A percentile compares a stretch with the other conserved stretches of the same genome.
phyloP scores from a whole-genome alignment of 1,140 invertebrate species.

The Cataglyphis hispanica region DNA sequence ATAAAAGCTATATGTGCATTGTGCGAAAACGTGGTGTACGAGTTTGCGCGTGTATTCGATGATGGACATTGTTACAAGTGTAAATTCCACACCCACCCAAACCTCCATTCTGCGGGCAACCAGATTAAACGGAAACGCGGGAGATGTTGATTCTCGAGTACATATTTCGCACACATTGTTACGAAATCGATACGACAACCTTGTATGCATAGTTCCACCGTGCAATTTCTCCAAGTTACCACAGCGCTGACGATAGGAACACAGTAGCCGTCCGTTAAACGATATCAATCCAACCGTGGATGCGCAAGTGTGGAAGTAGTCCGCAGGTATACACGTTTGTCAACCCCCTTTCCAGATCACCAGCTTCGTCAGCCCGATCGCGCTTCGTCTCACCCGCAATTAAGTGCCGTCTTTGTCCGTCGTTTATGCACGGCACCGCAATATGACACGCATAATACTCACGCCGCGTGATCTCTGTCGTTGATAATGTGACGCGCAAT shows the following conservation, averaged over 20 bases:
- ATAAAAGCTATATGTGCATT: slow-evolving; percentile 12
- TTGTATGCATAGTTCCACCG: slow-evolving; percentile 19
- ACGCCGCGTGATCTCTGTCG: slow-evolving; percentile 66
- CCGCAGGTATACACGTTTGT: slow-evolving; percentile 20
- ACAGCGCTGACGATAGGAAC: background rate
- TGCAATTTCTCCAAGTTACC: slow-evolving; percentile 44
- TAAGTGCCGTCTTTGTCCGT: slow-evolving; percentile 26
- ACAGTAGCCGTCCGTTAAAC: slow-evolving; percentile 1
- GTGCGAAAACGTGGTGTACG: background rate
- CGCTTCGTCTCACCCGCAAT: background rate
- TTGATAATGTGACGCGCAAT: slow-evolving; percentile 64
- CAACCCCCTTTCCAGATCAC: slow-evolving; percentile 29
- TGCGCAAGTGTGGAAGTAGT: slow-evolving; percentile 6
- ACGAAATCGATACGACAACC: slow-evolving; percentile 36
- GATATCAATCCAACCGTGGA: slow-evolving; percentile 14
- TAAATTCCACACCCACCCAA: slow-evolving; percentile 39
- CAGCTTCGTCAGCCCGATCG: background rate
- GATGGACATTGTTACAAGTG: slow-evolving; percentile 32
- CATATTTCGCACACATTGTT: slow-evolving; percentile 60
- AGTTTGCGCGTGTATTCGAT: background rate
- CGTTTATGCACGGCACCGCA: slow-evolving; percentile 8
- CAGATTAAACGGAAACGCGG: slow-evolving; percentile 33
- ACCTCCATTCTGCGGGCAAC: slow-evolving; percentile 25
- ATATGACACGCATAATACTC: slow-evolving; percentile 65
- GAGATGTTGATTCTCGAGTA: slow-evolving; percentile 41